Evolutionary conservation across 2,113 vertebrate species (phyloP), one percentile per base, ranked within the genome.

Genomic region (Pangasianodon gigas): DNA sequence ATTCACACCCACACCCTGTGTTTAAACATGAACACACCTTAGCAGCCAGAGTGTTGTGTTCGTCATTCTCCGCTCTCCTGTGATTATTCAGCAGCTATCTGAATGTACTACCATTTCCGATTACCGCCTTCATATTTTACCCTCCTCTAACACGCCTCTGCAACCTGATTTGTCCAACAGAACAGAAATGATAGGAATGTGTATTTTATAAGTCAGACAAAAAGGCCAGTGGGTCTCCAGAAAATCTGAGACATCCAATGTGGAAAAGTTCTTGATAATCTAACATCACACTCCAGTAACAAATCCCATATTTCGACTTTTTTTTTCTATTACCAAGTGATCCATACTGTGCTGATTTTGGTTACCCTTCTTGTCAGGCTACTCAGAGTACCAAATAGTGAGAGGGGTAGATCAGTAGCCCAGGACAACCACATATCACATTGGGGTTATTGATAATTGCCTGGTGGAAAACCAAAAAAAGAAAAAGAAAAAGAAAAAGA

Each of bases 1-100:
- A 92, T 89, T 85, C 89, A 84, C 54, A 46, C 89, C 90, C 85
- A 92, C 90, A 51, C 90, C 90, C 91, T 91, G 85, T 88, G 90
- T 89, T 80, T 92, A 92, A 77, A 92, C 87, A 91, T 90, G 94
- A 87, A 86, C 92, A 92, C 92, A 90, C 90, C 89, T 85, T 87
- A 85, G 56, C 46, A 81, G 58, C 60, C 84, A 46, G 44, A 19
- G 89, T 90, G n/a, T 87, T 18, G 52, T 86, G 65, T 81, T 91
- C 93, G 88, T 86, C 92, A 92, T 87, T 74, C 54, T 89, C 74
- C 69, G 60, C 90, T 92, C 89, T 90, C 89, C 89, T 60, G 91
- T 26, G 69, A 95, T 95, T 94, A 94, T 92, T 94, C 90, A 93
- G 92, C 92, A 93, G 91, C 93, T 92, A 91, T 83, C 89, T 92